phyloP scores from a whole-genome alignment of 2,113 vertebrate species.

The Labeo catla region DNA sequence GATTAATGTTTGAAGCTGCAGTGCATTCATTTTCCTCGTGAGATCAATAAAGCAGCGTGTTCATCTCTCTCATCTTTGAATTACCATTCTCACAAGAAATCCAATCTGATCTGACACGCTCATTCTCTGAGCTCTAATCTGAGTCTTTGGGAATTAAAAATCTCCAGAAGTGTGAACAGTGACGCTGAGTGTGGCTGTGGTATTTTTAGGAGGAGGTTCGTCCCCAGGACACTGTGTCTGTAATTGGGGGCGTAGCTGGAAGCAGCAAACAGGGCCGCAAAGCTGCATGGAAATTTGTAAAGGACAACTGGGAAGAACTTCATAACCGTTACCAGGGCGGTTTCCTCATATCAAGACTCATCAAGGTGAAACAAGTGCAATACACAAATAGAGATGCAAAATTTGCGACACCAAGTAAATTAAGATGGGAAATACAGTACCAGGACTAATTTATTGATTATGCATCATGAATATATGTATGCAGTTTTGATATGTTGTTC shows the following conservation, averaged over 20 bases:
- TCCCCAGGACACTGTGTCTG: constrained; percentile 96
- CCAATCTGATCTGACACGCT: not conserved
- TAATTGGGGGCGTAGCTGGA: constrained; percentile 95
- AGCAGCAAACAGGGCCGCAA: constrained; percentile 95
- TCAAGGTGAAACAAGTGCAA: constrained; percentile 83
- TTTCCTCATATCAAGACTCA: constrained; percentile 96
- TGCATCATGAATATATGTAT: not conserved
- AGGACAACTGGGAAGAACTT: constrained; percentile 97
- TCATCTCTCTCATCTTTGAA: constrained; percentile 8
- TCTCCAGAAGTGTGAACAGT: constrained; percentile 1
- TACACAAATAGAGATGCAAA: not conserved
- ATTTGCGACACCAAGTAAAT: not conserved
- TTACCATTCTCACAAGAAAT: constrained; percentile 2
- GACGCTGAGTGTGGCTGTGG: constrained; percentile 1
- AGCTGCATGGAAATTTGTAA: constrained; percentile 96
- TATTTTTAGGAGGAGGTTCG: constrained; percentile 91
- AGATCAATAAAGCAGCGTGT: constrained; percentile 8
- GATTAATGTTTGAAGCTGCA: constrained; percentile 1
- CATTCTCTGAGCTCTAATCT: constrained; percentile 1
- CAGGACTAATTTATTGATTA: not conserved
- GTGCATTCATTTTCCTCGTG: not conserved
- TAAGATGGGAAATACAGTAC: not conserved
- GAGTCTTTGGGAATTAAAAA: not conserved
- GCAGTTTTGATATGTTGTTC: not conserved
- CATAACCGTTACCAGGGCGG: constrained; percentile 99